Conservation (phyloP, 2,797 vertebrate species). For the Sebastes glaucus region DNA sequence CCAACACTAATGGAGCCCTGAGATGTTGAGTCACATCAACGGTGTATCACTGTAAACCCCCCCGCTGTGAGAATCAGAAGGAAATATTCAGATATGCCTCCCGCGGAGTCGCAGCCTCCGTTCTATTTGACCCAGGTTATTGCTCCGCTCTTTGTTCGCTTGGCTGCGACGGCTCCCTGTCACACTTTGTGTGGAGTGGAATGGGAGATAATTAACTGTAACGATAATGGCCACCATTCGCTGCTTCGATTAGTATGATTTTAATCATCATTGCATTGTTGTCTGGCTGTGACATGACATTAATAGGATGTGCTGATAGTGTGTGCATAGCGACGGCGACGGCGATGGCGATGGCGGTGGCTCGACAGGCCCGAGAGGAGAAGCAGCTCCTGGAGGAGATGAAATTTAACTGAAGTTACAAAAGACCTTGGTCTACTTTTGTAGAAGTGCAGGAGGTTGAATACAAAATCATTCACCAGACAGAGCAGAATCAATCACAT, state of each 20-base stretch:
- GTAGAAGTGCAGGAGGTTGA: background rate
- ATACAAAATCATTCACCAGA: background rate
- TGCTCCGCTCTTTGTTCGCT: slow-evolving; percentile 39
- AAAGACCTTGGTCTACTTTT: background rate
- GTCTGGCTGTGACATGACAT: slow-evolving; percentile 70
- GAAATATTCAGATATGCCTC: slow-evolving; percentile 34
- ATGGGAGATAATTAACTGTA: slow-evolving; percentile 70
- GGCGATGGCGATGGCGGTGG: background rate
- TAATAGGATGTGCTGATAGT: slow-evolving; percentile 59
- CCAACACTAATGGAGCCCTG: background rate
- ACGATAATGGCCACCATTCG: slow-evolving; percentile 70
- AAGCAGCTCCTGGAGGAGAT: slow-evolving; percentile 10
- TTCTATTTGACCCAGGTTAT: slow-evolving; percentile 57
- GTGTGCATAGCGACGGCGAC: background rate
- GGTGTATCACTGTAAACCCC: background rate
- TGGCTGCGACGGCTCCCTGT: slow-evolving; percentile 38
- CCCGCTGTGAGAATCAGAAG: slow-evolving; percentile 46
- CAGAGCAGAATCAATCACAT: background rate
- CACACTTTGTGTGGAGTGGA: slow-evolving; percentile 20
- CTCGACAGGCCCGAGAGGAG: background rate
- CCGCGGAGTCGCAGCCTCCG: background rate
- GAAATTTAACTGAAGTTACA: background rate
- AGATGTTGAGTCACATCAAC: slow-evolving; percentile 10
- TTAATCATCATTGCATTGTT: slow-evolving; percentile 75
- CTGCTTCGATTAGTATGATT: slow-evolving; percentile 67